These are phyloP conservation scores for Melanocharis versteri DNA, from an alignment of 2,113 vertebrate genomes.

Conservation along the genomic window DNA sequence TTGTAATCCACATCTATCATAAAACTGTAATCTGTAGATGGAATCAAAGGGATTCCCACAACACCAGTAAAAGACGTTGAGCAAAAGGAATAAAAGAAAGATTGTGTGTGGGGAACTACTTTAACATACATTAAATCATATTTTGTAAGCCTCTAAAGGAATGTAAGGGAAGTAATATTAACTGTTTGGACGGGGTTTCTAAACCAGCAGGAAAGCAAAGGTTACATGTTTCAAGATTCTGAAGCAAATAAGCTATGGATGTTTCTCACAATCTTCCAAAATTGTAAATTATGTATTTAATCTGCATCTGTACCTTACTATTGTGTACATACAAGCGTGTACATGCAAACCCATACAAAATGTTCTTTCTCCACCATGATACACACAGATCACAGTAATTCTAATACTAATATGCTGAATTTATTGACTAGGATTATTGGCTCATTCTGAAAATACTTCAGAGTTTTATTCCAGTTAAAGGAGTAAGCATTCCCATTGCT, in stretches of 20 bases:
- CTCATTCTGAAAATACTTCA: background rate
- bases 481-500: background rate
- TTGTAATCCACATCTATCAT: background rate
- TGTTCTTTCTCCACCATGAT: background rate
- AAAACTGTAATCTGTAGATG: background rate
- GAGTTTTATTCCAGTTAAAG: background rate
- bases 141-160: constrained; percentile 33
- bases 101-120: background rate
- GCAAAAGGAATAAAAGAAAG: background rate
- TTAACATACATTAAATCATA: background rate
- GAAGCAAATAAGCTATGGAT: background rate
- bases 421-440: background rate
- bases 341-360: background rate
- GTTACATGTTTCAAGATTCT: background rate
- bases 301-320: background rate
- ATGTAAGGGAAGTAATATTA: constrained; percentile 8
- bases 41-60: constrained; percentile 12
- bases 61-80: background rate
- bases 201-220: background rate
- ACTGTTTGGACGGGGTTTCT: background rate
- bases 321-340: background rate
- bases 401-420: background rate
- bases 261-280: background rate
- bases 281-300: background rate
- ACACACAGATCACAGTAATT: background rate